Conservation (phyloP, 2,888 invertebrate species). For the Chesias legatella region DNA sequence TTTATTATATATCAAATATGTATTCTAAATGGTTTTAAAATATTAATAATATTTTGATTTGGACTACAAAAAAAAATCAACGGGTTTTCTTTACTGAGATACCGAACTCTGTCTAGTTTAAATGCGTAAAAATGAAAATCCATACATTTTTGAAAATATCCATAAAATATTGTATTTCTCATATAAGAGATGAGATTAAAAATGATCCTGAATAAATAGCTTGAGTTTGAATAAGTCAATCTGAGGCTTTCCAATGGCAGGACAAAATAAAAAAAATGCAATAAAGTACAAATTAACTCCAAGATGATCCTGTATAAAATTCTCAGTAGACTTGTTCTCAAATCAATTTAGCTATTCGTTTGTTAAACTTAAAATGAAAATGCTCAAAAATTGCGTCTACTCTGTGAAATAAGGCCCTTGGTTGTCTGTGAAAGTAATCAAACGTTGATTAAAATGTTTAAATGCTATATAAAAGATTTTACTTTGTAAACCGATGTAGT, state of each 20-base stretch:
- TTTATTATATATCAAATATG: no score
- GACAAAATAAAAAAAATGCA: constrained; percentile 5
- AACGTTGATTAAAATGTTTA: neutral
- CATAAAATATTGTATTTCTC: no score
- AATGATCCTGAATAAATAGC: neutral
- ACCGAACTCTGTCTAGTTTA: no score
- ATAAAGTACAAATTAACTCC: constrained; percentile 17
- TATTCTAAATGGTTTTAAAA: no score
- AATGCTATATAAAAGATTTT: no score
- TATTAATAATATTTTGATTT: no score
- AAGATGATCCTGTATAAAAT: constrained; percentile 14
- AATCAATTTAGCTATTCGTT: constrained; percentile 18
- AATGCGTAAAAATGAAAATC: no score
- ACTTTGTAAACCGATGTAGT: no score
- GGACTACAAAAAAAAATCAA: no score
- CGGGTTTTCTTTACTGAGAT: no score
- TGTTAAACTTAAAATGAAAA: constrained; percentile 9
- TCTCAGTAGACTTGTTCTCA: constrained; percentile 18
- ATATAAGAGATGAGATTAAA: no score
- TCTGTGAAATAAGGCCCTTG: neutral
- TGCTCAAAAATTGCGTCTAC: constrained; percentile 4
- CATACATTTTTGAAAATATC: no score
- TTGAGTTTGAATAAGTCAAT: neutral
- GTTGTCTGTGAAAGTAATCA: neutral
- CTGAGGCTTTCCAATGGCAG: neutral